phyloP scores from a whole-genome alignment of 2,113 vertebrate species.

The Calyptommatus sinebrachiatus region DNA sequence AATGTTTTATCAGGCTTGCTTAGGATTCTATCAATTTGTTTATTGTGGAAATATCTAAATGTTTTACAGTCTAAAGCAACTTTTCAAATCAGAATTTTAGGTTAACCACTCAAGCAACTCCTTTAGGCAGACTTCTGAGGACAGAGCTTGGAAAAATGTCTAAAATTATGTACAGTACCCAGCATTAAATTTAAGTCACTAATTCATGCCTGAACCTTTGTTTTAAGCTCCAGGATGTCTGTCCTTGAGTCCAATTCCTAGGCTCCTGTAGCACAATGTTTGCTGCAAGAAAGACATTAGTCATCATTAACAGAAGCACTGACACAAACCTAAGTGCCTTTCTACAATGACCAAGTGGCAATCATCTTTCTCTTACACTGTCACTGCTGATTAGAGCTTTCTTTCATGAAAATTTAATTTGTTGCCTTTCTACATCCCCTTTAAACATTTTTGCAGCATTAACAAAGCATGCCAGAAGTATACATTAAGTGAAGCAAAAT shows the following conservation, averaged over 20 bases:
- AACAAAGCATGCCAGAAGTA: constrained; percentile 48
- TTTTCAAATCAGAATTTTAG: neutral
- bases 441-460: constrained; percentile 53
- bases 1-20: constrained; percentile 10
- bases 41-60: neutral
- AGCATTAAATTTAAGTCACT: neutral
- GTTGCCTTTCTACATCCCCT: constrained; percentile 59
- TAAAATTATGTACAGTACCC: constrained; percentile 4
- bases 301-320: constrained; percentile 91
- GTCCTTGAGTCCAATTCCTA: constrained; percentile 36
- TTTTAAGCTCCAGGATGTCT: constrained; percentile 47
- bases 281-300: constrained; percentile 87
- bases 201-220: constrained; percentile 57
- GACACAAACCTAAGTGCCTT: constrained; percentile 90
- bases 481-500: constrained; percentile 46
- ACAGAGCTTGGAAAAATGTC: constrained; percentile 21
- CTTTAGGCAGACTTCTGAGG: constrained; percentile 18
- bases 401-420: constrained; percentile 82
- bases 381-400: constrained; percentile 84
- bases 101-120: neutral
- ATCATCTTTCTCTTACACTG: constrained; percentile 85
- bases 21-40: constrained; percentile 15
- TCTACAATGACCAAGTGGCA: constrained; percentile 87
- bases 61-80: neutral
- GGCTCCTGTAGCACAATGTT: constrained; percentile 62